phyloP scores from a whole-genome alignment of 2,888 invertebrate genomes.

The Oithona nana region DNA sequence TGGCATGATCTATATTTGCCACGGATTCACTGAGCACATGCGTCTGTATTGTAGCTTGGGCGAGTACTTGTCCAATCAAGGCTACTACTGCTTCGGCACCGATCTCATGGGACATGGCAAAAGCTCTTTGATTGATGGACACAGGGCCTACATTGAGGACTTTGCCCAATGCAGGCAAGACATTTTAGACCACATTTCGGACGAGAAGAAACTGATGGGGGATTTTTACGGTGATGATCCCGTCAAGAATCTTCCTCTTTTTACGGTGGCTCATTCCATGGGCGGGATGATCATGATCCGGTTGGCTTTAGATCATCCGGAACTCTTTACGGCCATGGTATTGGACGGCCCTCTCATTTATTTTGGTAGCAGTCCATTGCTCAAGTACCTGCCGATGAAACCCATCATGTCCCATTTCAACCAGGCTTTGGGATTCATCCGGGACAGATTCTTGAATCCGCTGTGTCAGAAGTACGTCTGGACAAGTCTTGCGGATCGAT shows the following conservation, averaged over 20 bases:
- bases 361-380: slow-evolving; percentile 22
- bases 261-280: slow-evolving; percentile 20
- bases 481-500: too few relatives aligned
- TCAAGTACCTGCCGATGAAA: slow-evolving; percentile 19
- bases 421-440: too few relatives aligned
- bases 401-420: slow-evolving; percentile 20
- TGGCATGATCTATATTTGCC: slow-evolving; percentile 22
- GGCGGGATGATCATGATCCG: slow-evolving; percentile 29
- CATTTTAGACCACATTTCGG: background rate
- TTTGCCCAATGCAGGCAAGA: background rate
- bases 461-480: too few relatives aligned
- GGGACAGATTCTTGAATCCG: too few relatives aligned
- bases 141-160: background rate
- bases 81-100: slow-evolving; percentile 22
- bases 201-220: too few relatives aligned
- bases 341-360: slow-evolving; percentile 28
- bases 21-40: slow-evolving; percentile 23
- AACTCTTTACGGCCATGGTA: slow-evolving; percentile 27
- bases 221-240: too few relatives aligned
- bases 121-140: slow-evolving; percentile 21
- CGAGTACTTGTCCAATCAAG: slow-evolving; percentile 19
- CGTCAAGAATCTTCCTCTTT: slow-evolving; percentile 5
- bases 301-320: slow-evolving; percentile 25
- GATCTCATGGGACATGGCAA: slow-evolving; percentile 29
- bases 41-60: slow-evolving; percentile 22